A percentile compares a stretch with the other conserved stretches of the same genome.
These are phyloP conservation scores for Xestia sexstrigata DNA, from an alignment of 2,888 invertebrate genomes.

Conservation along the genomic window DNA sequence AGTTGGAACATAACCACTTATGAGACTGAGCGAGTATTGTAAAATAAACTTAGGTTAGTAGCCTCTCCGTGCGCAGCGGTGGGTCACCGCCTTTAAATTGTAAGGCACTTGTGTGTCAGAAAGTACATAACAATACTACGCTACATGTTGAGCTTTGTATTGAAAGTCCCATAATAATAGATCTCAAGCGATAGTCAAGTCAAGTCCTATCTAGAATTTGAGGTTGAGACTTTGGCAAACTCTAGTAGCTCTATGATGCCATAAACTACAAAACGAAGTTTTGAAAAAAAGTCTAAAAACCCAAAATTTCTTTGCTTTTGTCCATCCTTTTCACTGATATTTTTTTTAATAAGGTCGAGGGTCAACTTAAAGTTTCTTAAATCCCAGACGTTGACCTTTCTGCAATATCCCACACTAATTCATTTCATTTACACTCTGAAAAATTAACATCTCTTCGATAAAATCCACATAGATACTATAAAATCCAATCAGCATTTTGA, in stretches of 20 bases:
- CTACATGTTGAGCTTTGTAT: not conserved
- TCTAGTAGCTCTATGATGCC: not conserved
- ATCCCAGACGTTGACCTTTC: conserved; percentile 3
- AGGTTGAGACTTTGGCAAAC: not conserved
- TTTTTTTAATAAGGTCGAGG: not conserved
- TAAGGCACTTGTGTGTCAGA: not conserved
- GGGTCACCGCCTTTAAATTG: not conserved
- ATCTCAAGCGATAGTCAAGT: not conserved
- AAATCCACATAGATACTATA: not conserved
- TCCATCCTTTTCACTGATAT: no score
- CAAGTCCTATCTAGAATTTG: not conserved
- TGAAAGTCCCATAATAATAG: not conserved
- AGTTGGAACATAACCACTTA: not conserved
- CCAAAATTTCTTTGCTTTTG: not conserved
- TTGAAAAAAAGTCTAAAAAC: not conserved
- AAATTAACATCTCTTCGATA: not conserved
- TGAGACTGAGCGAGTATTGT: not conserved
- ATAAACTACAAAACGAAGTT: not conserved
- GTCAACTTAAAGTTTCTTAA: not conserved
- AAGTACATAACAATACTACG: not conserved
- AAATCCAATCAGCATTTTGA: not conserved
- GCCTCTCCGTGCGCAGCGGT: no score
- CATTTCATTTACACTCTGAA: not conserved
- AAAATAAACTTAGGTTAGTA: not conserved
- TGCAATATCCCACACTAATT: not conserved